These are phyloP conservation scores for Oryzias sinensis DNA, from an alignment of 2,797 vertebrate species.

Conservation along the genomic window DNA sequence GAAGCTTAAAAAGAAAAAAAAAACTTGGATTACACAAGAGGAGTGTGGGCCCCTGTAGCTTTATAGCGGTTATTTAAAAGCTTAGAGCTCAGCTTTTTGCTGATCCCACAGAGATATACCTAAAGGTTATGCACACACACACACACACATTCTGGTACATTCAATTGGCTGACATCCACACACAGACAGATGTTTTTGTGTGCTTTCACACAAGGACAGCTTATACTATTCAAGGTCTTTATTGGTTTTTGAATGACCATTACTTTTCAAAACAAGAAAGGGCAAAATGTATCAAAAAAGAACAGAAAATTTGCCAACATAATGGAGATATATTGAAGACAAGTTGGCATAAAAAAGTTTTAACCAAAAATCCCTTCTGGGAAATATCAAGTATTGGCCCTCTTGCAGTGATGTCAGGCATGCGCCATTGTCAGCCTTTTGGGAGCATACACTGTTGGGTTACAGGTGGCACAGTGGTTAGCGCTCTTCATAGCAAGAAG, in stretches of 20 bases:
- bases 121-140: constrained; percentile 40
- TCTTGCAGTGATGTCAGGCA: too few species aligned
- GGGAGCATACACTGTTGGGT: too few species aligned
- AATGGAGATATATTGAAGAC: constrained; percentile 38
- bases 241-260: constrained; percentile 65
- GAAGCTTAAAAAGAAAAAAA: constrained; percentile 54
- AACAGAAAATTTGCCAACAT: constrained; percentile 1
- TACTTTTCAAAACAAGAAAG: constrained; percentile 6
- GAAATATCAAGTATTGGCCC: too few species aligned
- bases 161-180: constrained; percentile 14
- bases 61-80: constrained; percentile 62
- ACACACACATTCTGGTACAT: neutral
- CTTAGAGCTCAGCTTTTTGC: constrained; percentile 56
- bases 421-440: too few species aligned
- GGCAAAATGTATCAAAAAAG: neutral
- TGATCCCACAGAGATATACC: constrained; percentile 56
- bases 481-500: too few species aligned
- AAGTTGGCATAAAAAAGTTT: constrained; percentile 12
- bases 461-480: too few species aligned
- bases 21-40: constrained; percentile 27
- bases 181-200: constrained; percentile 8
- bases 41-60: constrained; percentile 37
- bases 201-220: constrained; percentile 12
- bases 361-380: too few species aligned
- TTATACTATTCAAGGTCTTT: constrained; percentile 56